Conservation (phyloP, 2,797 vertebrate species). For the Nyctalus aviator region DNA sequence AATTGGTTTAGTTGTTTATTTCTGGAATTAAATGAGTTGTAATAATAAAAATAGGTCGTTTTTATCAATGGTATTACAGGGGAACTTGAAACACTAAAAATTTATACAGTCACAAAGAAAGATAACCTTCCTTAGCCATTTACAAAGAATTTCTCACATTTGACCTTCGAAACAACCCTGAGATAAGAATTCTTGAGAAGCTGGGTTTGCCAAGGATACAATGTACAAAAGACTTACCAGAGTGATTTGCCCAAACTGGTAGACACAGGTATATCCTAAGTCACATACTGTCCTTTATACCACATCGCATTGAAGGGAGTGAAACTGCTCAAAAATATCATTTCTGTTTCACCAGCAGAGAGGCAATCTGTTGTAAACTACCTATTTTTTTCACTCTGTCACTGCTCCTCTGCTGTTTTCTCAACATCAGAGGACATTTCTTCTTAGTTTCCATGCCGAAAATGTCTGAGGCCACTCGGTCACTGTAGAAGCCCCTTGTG, state of each 20-base stretch:
- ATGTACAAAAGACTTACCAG: not conserved
- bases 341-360: not conserved
- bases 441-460: not conserved
- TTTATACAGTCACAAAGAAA: slow-evolving; percentile 50
- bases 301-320: not conserved
- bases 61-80: slow-evolving; percentile 27
- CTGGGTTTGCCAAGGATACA: not conserved
- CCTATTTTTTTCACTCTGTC: not conserved
- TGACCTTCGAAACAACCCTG: not conserved
- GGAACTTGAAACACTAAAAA: slow-evolving; percentile 40
- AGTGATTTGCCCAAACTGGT: not conserved
- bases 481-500: not conserved
- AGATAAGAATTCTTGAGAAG: not conserved
- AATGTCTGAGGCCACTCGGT: not conserved
- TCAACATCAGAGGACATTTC: not conserved
- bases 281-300: not conserved
- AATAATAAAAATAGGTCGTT: slow-evolving; percentile 53
- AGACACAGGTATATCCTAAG: not conserved
- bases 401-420: not conserved
- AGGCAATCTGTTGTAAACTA: not conserved
- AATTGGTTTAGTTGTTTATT: slow-evolving; percentile 51
- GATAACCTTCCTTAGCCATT: slow-evolving; percentile 34
- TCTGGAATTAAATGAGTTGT: slow-evolving; percentile 53
- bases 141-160: slow-evolving; percentile 32
- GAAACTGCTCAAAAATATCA: not conserved